Base-by-base conservation (phyloP, 2,797 vertebrate genomes). In the Hirundo rustica region DNA sequence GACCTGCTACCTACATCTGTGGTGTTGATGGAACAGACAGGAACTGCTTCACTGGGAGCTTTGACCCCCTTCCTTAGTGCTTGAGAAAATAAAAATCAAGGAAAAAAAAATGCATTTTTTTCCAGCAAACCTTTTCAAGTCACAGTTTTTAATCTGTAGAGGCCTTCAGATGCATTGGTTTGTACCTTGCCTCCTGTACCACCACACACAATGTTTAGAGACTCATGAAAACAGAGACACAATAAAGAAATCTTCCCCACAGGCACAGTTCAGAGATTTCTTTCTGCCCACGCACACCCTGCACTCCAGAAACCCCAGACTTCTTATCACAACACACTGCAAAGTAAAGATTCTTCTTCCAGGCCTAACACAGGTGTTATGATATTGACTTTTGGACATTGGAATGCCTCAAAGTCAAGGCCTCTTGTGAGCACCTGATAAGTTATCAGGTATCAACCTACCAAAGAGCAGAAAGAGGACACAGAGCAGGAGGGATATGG, bases 321-420 rank as follows among this genome's bases (percentile, higher is more conserved):
- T 53, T 32, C 61, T 72, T 38, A 62, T 68, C 58, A 38, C 16
- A 80, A 44, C 23, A 79, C 67, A 57, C 64, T 84, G 34, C 67
- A 55, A 74, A 87, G 40, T 4, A 45, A 66, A 71, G 10, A 36
- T 7, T 26, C 47, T 38, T 67, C 60, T 79, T 75, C 62, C 48
- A 50, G 38, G 53, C 29, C 38, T 38, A 92, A 72, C 47, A n/a
- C 9, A 47, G 19, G 34, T 47, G 26, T 12, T 73, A 25, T 42
- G 36, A 38, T 65, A 67, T 25, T 51, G 79, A 93, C 93, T 94
- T 92, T 54, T 92, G 83, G 67, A 97, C 93, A 79, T 30, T 93
- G 88, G 89, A 96, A 90, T 72, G 48, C 7, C 62, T 92, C 62
- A 42, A 89, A 91, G 76, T 50, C 91, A 93, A 90, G 76, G 91